Conservation (phyloP, 23 tunicate genomes). For the Phallusia fumigata region DNA sequence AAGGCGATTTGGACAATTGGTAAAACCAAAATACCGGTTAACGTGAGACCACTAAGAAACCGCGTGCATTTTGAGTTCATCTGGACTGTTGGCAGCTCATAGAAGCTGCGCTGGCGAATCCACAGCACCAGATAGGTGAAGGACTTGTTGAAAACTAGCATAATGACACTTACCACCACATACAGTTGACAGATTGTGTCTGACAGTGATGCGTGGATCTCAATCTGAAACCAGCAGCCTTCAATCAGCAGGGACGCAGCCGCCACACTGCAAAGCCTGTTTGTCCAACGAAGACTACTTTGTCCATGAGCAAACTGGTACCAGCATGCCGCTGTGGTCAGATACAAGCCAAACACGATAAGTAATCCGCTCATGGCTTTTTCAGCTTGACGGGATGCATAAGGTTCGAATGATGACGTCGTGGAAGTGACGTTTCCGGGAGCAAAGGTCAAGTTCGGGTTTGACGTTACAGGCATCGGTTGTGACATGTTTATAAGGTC, state of each 20-base stretch:
- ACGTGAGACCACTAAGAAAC: background rate
- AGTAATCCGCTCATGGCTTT: background rate
- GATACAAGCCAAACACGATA: background rate
- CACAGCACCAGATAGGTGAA: slow-evolving; percentile 5
- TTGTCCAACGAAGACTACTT: background rate
- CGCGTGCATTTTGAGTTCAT: background rate
- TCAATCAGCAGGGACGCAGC: background rate
- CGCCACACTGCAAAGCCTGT: slow-evolving; percentile 11
- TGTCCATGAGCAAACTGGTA: slow-evolving; percentile 1
- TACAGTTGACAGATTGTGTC: slow-evolving; percentile 7
- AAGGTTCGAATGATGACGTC: background rate
- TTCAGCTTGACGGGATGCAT: background rate
- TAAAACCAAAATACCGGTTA: slow-evolving; percentile 14
- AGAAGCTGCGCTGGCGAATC: slow-evolving; percentile 24
- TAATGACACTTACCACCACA: slow-evolving; percentile 2
- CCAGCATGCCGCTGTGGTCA: background rate
- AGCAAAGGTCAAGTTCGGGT: background rate
- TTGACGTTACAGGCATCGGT: background rate
- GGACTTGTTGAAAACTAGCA: slow-evolving; percentile 4
- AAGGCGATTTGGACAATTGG: slow-evolving; percentile 5
- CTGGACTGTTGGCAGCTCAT: background rate
- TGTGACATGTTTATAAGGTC: background rate
- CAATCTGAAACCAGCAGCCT: slow-evolving; percentile 18
- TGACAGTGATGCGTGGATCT: background rate
- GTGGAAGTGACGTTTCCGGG: background rate